These are phyloP conservation scores for Psettodes erumei DNA, from an alignment of 2,113 vertebrate species.

Conservation along the genomic window DNA sequence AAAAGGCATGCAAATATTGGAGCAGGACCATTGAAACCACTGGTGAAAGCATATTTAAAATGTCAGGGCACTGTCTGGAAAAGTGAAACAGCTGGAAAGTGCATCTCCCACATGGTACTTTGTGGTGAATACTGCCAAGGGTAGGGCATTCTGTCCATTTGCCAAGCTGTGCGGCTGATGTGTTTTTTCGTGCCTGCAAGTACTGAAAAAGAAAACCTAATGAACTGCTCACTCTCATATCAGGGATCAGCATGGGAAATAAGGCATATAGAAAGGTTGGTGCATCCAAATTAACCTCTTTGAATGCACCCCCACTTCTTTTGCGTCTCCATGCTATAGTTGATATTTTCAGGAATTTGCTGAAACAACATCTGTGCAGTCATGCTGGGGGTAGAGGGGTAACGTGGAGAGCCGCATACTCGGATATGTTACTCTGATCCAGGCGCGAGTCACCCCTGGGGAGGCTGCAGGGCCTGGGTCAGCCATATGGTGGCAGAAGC, in stretches of 20 bases:
- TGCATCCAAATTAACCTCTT: slow-evolving; percentile 58
- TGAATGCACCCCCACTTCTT: slow-evolving; percentile 24
- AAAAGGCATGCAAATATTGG: slow-evolving; percentile 82
- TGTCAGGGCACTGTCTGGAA: slow-evolving; percentile 70
- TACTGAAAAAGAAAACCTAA: neutral
- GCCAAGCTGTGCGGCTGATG: slow-evolving; percentile 1
- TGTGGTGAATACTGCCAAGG: slow-evolving; percentile 36
- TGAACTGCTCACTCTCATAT: neutral
- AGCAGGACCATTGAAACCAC: slow-evolving; percentile 58
- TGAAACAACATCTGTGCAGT: slow-evolving; percentile 90
- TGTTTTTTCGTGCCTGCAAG: neutral
- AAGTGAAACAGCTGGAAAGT: slow-evolving; percentile 68
- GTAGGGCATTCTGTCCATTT: slow-evolving; percentile 25
- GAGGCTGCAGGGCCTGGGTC: slow-evolving; percentile 89
- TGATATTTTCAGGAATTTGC: slow-evolving; percentile 85
- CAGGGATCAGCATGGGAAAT: slow-evolving; percentile 26
- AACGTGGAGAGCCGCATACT: slow-evolving; percentile 44
- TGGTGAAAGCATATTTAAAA: slow-evolving; percentile 74
- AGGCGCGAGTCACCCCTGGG: slow-evolving; percentile 86
- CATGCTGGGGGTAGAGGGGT: slow-evolving; percentile 78
- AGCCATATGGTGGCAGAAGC: slow-evolving; percentile 91
- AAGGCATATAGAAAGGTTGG: slow-evolving; percentile 33
- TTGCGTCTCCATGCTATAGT: neutral
- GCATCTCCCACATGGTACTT: slow-evolving; percentile 39
- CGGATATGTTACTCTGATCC: slow-evolving; percentile 84